Conservation (phyloP, 2,888 invertebrate genomes). For the Caenorhabditis angaria region DNA sequence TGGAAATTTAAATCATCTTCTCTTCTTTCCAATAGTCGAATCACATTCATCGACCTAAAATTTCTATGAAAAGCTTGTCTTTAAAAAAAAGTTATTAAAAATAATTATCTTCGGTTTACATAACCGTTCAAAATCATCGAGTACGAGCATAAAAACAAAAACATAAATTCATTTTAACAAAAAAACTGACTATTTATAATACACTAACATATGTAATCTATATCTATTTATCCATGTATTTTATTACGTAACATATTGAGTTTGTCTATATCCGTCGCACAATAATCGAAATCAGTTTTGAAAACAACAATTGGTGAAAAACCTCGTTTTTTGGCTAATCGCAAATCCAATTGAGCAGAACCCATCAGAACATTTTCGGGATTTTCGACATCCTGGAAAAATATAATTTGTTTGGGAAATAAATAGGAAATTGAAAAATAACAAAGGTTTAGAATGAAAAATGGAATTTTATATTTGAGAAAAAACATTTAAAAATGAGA, state of each 20-base stretch:
- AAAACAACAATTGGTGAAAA: constrained; percentile 32
- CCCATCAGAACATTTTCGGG: no score
- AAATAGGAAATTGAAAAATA: no score
- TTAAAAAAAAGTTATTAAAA: background rate
- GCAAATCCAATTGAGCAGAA: constrained; percentile 26
- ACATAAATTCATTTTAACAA: no score
- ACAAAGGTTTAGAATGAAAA: no score
- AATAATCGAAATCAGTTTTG: constrained; percentile 33
- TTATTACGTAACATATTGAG: constrained; percentile 34
- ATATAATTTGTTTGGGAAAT: no score
- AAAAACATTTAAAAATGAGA: no score
- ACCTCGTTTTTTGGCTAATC: constrained; percentile 20
- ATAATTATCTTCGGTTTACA: background rate
- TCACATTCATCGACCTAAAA: constrained; percentile 8
- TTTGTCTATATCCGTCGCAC: constrained; percentile 23
- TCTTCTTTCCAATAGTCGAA: background rate
- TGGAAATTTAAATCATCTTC: background rate
- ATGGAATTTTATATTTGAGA: no score
- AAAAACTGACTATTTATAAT: no score
- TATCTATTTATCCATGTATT: constrained; percentile 15
- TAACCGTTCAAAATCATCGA: constrained; percentile 1
- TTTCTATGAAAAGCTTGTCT: background rate
- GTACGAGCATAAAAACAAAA: no score
- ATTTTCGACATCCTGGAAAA: no score
- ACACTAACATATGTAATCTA: background rate